Percentiles rank a stretch among this genome's conserved stretches.
Evolutionary conservation across 2,888 invertebrate species (phyloP).

Genomic region (Trissolcus brochymenae): DNA sequence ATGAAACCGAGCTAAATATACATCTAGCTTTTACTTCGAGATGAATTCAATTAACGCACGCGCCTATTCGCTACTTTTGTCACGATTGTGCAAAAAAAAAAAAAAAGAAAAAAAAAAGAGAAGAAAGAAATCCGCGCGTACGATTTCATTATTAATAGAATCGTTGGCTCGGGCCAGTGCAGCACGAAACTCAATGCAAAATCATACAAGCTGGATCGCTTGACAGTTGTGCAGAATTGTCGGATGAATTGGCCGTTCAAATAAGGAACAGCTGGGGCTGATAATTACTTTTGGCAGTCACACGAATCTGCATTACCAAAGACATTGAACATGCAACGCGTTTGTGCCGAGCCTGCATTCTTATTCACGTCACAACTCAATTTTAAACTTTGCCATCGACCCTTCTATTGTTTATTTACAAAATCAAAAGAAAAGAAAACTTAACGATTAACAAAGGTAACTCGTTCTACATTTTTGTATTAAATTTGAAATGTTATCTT

Average conservation of each 20-base stretch:
- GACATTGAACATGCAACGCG: slow-evolving; percentile 18
- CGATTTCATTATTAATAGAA: slow-evolving; percentile 39
- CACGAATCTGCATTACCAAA: slow-evolving; percentile 26
- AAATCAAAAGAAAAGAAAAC: no score
- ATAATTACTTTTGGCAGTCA: slow-evolving; percentile 45
- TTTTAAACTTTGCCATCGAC: no score
- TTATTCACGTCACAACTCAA: no score
- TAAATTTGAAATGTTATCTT: no score
- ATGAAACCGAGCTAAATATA: slow-evolving; percentile 52
- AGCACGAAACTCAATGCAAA: slow-evolving; percentile 16
- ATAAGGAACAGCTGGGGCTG: slow-evolving; percentile 47
- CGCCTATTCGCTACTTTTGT: slow-evolving; percentile 27
- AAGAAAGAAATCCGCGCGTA: slow-evolving; percentile 14
- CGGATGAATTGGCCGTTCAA: slow-evolving; percentile 27
- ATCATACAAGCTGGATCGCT: slow-evolving; percentile 33
- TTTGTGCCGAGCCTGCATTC: no score
- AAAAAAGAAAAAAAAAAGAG: not conserved
- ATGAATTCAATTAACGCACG: slow-evolving; percentile 45
- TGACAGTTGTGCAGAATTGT: slow-evolving; percentile 13
- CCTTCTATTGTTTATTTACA: no score
- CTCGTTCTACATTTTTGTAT: no score
- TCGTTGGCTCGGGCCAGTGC: slow-evolving; percentile 21
- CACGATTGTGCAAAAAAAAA: slow-evolving; percentile 7
- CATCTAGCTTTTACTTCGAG: slow-evolving; percentile 50
- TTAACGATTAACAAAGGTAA: no score